Evolutionary conservation across 2,113 vertebrate species (phyloP).

Genomic region (Chionomys nivalis): DNA sequence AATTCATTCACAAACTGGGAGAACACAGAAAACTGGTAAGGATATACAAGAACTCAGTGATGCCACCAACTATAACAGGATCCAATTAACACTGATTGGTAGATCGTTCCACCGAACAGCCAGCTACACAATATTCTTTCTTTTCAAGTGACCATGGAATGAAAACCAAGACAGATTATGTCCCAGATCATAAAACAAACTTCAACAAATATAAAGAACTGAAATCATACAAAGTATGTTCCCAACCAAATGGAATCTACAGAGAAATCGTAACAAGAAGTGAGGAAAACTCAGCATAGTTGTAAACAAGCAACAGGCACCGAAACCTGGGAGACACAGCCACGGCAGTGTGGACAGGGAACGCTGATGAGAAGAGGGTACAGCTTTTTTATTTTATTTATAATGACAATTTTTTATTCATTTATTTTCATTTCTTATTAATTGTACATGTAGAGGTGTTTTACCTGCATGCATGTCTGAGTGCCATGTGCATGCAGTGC

Average conservation of each 20-base stretch:
- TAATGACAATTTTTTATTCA: neutral
- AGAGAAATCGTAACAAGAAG: neutral
- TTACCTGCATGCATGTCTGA: neutral
- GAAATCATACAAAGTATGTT: neutral
- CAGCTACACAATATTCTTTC: neutral
- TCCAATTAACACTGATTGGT: neutral
- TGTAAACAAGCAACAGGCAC: neutral
- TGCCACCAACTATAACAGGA: no score
- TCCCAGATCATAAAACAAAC: neutral
- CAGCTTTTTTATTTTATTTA: neutral
- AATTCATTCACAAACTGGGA: neutral
- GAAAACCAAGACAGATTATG: neutral
- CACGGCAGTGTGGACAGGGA: neutral
- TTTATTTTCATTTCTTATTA: neutral
- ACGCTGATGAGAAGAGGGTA: neutral
- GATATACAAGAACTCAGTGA: neutral
- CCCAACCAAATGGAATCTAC: neutral
- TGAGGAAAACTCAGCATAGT: neutral
- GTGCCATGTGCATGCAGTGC: neutral
- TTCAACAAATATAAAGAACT: neutral
- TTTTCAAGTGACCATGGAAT: neutral
- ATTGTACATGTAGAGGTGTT: neutral
- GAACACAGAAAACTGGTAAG: neutral
- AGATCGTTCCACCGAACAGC: neutral
- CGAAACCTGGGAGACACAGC: neutral